These are phyloP conservation scores for Hyles euphorbiae DNA, from an alignment of 1,140 invertebrate genomes.

Conservation along the genomic window DNA sequence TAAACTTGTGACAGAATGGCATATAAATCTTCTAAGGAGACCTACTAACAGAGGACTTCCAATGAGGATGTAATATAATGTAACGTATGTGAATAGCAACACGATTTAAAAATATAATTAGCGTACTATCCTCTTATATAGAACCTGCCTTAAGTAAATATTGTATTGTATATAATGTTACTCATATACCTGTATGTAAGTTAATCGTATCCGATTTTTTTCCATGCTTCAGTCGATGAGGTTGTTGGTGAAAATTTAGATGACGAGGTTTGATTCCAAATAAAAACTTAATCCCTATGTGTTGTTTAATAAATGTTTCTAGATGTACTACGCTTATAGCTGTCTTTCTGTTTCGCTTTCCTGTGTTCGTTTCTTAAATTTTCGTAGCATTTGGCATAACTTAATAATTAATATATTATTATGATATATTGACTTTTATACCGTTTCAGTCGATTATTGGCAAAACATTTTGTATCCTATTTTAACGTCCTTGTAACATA, in stretches of 20 bases:
- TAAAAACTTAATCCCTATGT: slow-evolving; percentile 12
- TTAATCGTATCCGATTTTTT: slow-evolving; percentile 39
- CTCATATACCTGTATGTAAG: background rate
- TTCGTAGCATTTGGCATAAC: slow-evolving; percentile 3
- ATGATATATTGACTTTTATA: too few species aligned
- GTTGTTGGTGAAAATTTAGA: slow-evolving; percentile 60
- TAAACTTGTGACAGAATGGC: too few species aligned
- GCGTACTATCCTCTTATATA: too few species aligned
- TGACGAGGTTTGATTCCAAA: slow-evolving; percentile 57
- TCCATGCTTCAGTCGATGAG: slow-evolving; percentile 71
- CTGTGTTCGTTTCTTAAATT: background rate
- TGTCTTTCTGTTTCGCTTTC: background rate
- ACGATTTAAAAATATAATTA: too few species aligned
- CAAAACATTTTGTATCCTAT: too few species aligned
- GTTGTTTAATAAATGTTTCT: background rate
- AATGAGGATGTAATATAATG: too few species aligned
- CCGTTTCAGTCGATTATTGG: too few species aligned
- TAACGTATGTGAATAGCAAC: too few species aligned
- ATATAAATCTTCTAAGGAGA: too few species aligned
- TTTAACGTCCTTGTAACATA: too few species aligned
- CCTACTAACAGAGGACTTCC: too few species aligned
- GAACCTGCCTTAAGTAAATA: too few species aligned
- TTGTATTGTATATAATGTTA: background rate
- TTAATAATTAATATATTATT: background rate
- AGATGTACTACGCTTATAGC: background rate